Base-by-base conservation (phyloP, 2,888 invertebrate species). In the Mythimna vitellina region DNA sequence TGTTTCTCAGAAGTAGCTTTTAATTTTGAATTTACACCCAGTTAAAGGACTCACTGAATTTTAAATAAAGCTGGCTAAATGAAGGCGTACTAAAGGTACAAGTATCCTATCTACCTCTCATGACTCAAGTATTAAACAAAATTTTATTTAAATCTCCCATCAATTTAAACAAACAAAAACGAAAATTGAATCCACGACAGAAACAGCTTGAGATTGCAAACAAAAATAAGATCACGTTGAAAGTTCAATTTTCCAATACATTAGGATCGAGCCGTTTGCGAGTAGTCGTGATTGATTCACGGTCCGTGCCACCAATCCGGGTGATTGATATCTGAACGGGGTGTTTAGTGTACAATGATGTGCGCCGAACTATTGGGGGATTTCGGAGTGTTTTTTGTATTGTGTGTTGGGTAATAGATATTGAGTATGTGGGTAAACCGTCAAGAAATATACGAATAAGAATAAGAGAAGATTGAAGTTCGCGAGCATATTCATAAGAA, bases 231-330 rank as follows among this genome's bases (percentile, higher is more conserved):
- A 80, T 72, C 73, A 73, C 74, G 73, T 78, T 76, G 80, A 84
- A 80, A 87, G 89, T 92, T 89, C 93, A 93, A 94, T 94, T 94
- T 93, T 93, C 93, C 93, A 89, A 91, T 91, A 93, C 92, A 93
- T 94, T 93, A 93, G 89, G 87, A 86, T 80, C 82, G 86, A 83
- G 81, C 76, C 82, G 82, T 84, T 85, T 82, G 76, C 81, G 77
- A 77, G 78, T 58, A 57, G 80, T 77, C 73, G 88, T 89, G 90
- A 90, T 90, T 89, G 90, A 91, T 92, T 87, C 87, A 67, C 86
- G 86, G 86, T 79, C 86, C 85, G 72, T 77, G 78, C 74, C 81
- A 84, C 86, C 85, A 86, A 85, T 87, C 88, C 80, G 72, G 62
- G 86, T 89, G 91, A 92, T 92, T 90, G 91, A 92, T 91, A 88